A percentile compares a stretch with the other conserved stretches of the same genome.
These are phyloP conservation scores for Lasioglossum oenotherae DNA, from an alignment of 2,888 invertebrate genomes.

Conservation along the genomic window DNA sequence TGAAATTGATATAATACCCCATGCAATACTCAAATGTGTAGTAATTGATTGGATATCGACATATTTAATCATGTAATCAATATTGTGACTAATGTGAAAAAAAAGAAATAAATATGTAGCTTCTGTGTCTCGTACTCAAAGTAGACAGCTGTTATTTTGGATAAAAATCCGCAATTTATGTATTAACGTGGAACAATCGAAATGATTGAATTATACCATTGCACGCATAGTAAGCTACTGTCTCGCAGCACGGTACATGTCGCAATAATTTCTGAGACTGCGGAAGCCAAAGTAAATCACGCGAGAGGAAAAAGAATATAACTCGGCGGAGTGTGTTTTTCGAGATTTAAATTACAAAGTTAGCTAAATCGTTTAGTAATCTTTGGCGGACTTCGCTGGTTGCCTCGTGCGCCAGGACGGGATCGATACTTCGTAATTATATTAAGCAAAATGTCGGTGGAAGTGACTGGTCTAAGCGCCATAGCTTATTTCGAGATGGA, in stretches of 20 bases:
- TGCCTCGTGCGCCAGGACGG: slow-evolving; percentile 34
- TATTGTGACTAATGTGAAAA: no score
- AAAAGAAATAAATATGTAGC: no score
- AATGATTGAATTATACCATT: not conserved
- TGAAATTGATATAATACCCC: no score
- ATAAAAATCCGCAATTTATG: no score
- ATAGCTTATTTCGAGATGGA: slow-evolving; percentile 68
- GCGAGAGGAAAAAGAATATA: not conserved
- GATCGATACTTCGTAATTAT: slow-evolving; percentile 76
- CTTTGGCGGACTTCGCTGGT: slow-evolving; percentile 34
- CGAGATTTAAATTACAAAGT: slow-evolving; percentile 60
- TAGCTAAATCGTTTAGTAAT: slow-evolving; percentile 67
- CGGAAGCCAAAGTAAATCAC: not conserved
- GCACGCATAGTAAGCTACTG: not conserved
- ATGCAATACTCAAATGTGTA: no score
- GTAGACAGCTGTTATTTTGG: no score
- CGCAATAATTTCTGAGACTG: not conserved
- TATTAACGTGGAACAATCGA: not conserved
- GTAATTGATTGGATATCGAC: no score
- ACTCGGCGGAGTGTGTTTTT: slow-evolving; percentile 25
- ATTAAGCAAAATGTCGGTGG: slow-evolving; percentile 73
- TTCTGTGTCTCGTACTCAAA: no score
- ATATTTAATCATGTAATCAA: no score
- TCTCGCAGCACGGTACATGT: not conserved
- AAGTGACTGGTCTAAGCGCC: slow-evolving; percentile 56